Evolutionary conservation across 2,888 invertebrate genomes (phyloP).

Genomic region (Platypus cylindrus): DNA sequence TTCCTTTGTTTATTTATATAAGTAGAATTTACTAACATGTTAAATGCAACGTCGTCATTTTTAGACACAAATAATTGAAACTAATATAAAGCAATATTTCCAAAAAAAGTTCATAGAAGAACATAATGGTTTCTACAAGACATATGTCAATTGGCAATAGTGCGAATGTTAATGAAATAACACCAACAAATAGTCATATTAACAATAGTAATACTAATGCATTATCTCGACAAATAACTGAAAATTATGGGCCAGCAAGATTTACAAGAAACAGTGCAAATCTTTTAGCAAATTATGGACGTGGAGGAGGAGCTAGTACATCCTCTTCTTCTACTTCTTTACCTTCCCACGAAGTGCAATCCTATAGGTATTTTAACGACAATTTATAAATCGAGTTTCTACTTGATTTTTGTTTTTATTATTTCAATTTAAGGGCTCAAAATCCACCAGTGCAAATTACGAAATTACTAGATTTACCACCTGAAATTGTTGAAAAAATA

Average conservation of each 20-base stretch:
- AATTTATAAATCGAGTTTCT: background rate
- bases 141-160: conserved; percentile 40
- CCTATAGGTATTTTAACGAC: conserved; percentile 9
- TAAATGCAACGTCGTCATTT: too few species aligned
- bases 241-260: conserved; percentile 24
- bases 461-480: conserved; percentile 59
- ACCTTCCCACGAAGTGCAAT: conserved; percentile 9
- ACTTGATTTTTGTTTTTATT: background rate
- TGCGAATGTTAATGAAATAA: too few species aligned
- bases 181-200: conserved; percentile 20
- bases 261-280: conserved; percentile 26
- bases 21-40: too few species aligned
- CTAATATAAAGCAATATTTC: too few species aligned
- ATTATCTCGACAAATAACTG: conserved; percentile 6
- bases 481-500: conserved; percentile 69
- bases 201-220: conserved; percentile 1
- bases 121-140: conserved; percentile 43
- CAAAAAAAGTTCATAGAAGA: too few species aligned
- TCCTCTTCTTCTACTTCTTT: background rate
- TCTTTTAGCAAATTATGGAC: conserved; percentile 9
- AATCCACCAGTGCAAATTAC: conserved; percentile 12
- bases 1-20: too few species aligned
- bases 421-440: conserved; percentile 8
- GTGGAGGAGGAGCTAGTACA: conserved; percentile 2
- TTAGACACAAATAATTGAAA: too few species aligned